These are phyloP conservation scores for Gobius niger DNA, from an alignment of 2,113 vertebrate genomes.

Conservation along the genomic window DNA sequence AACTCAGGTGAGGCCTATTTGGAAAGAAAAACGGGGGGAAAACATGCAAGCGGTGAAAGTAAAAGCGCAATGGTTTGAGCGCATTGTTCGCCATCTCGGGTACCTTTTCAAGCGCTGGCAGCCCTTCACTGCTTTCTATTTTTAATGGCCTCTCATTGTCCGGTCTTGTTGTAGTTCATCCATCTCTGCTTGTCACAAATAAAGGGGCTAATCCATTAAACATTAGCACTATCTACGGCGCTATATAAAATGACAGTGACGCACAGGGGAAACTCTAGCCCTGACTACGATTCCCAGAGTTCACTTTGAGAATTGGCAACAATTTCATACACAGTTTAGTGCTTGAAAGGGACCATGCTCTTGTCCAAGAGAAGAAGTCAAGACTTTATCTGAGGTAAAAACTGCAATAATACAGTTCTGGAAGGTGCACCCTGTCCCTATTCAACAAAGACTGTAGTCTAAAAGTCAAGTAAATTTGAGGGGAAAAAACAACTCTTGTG, in stretches of 20 bases:
- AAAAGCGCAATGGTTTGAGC: slow-evolving; percentile 30
- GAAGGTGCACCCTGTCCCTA: too few species aligned
- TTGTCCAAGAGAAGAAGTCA: neutral
- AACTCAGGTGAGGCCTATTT: slow-evolving; percentile 21
- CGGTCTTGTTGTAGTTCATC: slow-evolving; percentile 63
- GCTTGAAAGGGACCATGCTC: neutral
- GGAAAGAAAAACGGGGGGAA: neutral
- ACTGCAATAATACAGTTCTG: too few species aligned
- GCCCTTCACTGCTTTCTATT: slow-evolving; percentile 61
- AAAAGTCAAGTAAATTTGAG: too few species aligned
- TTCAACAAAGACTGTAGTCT: too few species aligned
- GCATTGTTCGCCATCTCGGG: slow-evolving; percentile 44
- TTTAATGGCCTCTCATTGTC: slow-evolving; percentile 72
- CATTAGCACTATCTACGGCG: slow-evolving; percentile 49
- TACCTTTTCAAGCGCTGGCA: slow-evolving; percentile 57
- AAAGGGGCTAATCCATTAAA: slow-evolving; percentile 69
- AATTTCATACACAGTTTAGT: neutral
- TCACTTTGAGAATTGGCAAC: slow-evolving; percentile 5
- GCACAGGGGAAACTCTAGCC: slow-evolving; percentile 43
- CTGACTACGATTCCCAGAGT: slow-evolving; percentile 48
- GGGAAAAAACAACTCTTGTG: too few species aligned
- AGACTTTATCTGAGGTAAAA: too few species aligned
- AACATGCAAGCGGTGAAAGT: slow-evolving; percentile 39
- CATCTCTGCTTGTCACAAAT: slow-evolving; percentile 60
- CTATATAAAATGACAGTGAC: slow-evolving; percentile 42